Conservation (phyloP, 2,888 invertebrate species). For the Drosophila aldrichi region DNA sequence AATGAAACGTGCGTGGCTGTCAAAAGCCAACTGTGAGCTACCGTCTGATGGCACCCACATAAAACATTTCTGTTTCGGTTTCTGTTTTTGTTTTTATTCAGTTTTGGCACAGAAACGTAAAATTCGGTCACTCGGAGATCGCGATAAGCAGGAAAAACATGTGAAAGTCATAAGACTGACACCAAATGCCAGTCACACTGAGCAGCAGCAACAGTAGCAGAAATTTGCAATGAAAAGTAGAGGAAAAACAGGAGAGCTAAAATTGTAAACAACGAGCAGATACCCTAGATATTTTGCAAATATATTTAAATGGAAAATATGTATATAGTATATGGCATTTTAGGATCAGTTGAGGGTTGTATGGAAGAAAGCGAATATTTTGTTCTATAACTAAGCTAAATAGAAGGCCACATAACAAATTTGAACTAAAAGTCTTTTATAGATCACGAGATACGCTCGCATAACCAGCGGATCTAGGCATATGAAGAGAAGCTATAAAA, state of each 20-base stretch:
- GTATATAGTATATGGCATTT: background rate
- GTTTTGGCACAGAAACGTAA: conserved; percentile 74
- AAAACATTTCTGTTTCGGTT: conserved; percentile 50
- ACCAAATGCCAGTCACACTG: conserved; percentile 48
- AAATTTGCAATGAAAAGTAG: conserved; percentile 11
- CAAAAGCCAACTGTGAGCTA: conserved; percentile 35
- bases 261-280: background rate
- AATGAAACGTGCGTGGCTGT: conserved; percentile 46
- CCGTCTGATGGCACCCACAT: conserved; percentile 72
- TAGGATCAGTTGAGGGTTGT: too few species aligned
- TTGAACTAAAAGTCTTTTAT: background rate
- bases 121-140: conserved; percentile 52
- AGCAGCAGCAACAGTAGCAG: conserved; percentile 18
- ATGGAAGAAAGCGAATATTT: background rate
- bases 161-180: conserved; percentile 61
- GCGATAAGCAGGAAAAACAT: conserved; percentile 67
- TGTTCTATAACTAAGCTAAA: too few species aligned
- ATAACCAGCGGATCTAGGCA: background rate
- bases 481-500: too few species aligned
- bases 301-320: too few species aligned
- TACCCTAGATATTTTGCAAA: background rate
- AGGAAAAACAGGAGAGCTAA: background rate
- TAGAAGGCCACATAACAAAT: background rate
- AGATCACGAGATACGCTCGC: background rate
- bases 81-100: conserved; percentile 48